Conservation (phyloP, 92 coral and sea anemone species). For the Zoanthus solanderi region DNA sequence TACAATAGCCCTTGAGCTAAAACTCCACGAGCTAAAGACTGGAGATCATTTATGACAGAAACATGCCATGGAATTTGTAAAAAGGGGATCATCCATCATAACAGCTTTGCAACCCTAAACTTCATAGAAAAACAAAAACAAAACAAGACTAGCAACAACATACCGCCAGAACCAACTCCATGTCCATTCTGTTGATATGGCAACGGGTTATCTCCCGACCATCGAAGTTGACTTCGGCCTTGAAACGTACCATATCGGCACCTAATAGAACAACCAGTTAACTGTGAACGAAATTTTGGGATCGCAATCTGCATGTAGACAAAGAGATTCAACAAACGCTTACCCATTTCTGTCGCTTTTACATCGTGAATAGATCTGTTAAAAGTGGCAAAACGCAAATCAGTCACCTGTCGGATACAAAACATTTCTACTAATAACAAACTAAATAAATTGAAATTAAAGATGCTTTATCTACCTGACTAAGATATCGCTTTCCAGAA, state of each 20-base stretch:
- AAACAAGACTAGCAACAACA: not conserved
- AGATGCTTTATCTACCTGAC: constrained; percentile 71
- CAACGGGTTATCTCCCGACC: constrained; percentile 98
- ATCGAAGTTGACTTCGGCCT: constrained; percentile 99
- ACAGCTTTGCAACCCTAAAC: too few relatives aligned
- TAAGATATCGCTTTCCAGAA: constrained; percentile 94
- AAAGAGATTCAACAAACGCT: constrained; percentile 10
- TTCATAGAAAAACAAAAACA: not conserved
- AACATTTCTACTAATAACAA: not conserved
- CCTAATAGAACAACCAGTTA: constrained; percentile 55
- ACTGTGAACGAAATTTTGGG: not conserved
- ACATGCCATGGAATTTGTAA: too few relatives aligned
- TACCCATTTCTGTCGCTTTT: constrained; percentile 98
- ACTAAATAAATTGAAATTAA: too few relatives aligned
- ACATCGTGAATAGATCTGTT: constrained; percentile 96
- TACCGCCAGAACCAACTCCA: constrained; percentile 84
- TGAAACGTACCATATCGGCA: constrained; percentile 96
- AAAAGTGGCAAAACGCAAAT: constrained; percentile 10
- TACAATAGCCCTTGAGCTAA: too few relatives aligned
- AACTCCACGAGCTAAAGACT: too few relatives aligned
- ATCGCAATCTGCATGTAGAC: too few relatives aligned
- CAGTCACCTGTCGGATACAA: not conserved
- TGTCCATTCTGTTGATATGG: constrained; percentile 89
- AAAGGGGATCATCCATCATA: too few relatives aligned
- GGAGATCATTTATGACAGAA: too few relatives aligned